Percentiles rank a stretch among this genome's conserved stretches.
phyloP scores from a whole-genome alignment of 1,140 invertebrate species.

The Drosophila ananassae region DNA sequence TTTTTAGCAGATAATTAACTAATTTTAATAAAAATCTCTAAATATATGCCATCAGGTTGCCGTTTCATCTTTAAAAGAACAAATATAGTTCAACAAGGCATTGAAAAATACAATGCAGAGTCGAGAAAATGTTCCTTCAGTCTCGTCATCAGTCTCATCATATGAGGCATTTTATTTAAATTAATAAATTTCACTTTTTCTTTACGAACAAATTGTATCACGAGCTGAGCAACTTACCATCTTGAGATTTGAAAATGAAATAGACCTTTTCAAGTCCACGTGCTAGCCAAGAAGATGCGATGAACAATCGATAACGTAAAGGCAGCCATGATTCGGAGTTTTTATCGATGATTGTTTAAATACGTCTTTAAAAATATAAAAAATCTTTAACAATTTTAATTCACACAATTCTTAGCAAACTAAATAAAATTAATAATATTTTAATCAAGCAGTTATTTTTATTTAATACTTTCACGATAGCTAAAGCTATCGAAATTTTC shows the following conservation, averaged over 20 bases:
- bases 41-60: slow-evolving; percentile 65
- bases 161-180: slow-evolving; percentile 42
- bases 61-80: slow-evolving; percentile 74
- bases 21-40: neutral
- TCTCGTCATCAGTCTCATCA: slow-evolving; percentile 79
- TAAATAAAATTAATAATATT: no score
- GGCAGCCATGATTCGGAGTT: neutral
- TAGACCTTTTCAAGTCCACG: slow-evolving; percentile 34
- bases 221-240: slow-evolving; percentile 49
- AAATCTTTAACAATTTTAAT: no score
- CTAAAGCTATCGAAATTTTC: neutral
- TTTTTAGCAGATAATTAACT: neutral
- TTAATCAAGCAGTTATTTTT: neutral
- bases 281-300: slow-evolving; percentile 32
- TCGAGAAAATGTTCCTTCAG: slow-evolving; percentile 65
- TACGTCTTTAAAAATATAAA: no score
- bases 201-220: neutral
- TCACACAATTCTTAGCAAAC: no score
- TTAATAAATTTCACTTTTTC: neutral
- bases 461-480: neutral
- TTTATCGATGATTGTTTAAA: neutral
- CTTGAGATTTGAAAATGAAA: slow-evolving; percentile 24
- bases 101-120: slow-evolving; percentile 64
- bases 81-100: slow-evolving; percentile 58
- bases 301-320: neutral